These are phyloP conservation scores for Acholoe squamosa DNA, from an alignment of 2,888 invertebrate species.

Conservation along the genomic window DNA sequence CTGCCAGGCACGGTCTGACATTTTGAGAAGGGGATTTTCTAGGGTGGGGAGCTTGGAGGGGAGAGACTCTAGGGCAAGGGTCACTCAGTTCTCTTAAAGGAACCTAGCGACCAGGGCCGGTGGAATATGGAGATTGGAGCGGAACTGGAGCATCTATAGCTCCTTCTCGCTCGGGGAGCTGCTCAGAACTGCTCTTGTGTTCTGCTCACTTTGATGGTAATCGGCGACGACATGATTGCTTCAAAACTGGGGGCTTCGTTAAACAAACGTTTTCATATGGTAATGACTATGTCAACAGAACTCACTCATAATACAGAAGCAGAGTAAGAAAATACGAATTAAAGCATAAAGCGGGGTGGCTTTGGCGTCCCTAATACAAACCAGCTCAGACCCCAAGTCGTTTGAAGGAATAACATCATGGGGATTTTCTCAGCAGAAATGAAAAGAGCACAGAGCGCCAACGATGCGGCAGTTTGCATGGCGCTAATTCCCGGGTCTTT, in stretches of 20 bases:
- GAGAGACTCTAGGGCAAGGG: not conserved
- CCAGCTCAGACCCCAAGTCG: not conserved
- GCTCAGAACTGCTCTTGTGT: constrained; percentile 19
- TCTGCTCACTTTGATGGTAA: constrained; percentile 7
- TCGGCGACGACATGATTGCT: constrained; percentile 36
- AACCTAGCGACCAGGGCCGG: not conserved
- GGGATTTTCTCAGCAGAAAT: not conserved
- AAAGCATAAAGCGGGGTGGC: too few relatives aligned
- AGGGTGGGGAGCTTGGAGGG: not conserved
- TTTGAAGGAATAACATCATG: not conserved
- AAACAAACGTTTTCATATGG: constrained; percentile 53
- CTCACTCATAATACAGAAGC: not conserved
- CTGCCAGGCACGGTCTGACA: constrained; percentile 35
- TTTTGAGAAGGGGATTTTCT: constrained; percentile 35
- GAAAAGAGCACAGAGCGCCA: not conserved
- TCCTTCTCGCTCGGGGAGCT: not conserved
- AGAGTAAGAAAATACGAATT: too few relatives aligned
- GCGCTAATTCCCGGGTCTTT: constrained; percentile 17
- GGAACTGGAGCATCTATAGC: not conserved
- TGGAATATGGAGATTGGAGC: constrained; percentile 26
- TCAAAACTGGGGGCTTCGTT: constrained; percentile 15
- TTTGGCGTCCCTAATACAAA: not conserved
- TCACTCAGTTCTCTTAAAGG: not conserved
- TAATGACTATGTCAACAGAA: constrained; percentile 28
- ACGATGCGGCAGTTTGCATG: not conserved